Conservation (phyloP, 1,140 invertebrate genomes). For the Littorina saxatilis region DNA sequence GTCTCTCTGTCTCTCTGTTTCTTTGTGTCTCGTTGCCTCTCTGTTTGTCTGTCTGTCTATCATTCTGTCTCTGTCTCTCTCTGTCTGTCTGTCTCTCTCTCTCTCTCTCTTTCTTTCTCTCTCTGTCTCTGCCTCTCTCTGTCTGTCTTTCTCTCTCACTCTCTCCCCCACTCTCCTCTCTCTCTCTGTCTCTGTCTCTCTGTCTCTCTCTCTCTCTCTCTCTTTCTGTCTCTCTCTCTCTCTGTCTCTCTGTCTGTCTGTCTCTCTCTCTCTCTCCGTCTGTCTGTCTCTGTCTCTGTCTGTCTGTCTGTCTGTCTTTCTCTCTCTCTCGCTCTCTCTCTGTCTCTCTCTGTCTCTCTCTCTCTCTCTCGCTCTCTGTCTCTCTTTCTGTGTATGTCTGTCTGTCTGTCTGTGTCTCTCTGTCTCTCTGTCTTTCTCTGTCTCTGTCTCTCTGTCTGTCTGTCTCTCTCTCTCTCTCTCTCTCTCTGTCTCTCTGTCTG, state of each 20-base stretch:
- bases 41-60: no score
- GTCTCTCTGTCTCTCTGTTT: neutral
- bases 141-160: slow-evolving; percentile 8
- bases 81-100: no score
- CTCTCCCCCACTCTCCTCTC: slow-evolving; percentile 8
- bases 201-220: neutral
- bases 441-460: no score
- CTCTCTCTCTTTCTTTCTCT: no score
- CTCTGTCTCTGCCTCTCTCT: neutral
- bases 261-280: slow-evolving; percentile 17
- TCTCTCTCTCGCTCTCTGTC: neutral
- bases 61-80: no score
- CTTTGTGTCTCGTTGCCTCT: no score
- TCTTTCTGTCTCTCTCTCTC: slow-evolving; percentile 14
- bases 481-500: no score
- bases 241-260: neutral
- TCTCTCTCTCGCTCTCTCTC: neutral
- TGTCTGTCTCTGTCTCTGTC: neutral
- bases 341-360: neutral
- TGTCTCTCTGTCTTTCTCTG: neutral
- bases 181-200: neutral
- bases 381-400: neutral
- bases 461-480: no score
- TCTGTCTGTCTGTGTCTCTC: neutral
- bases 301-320: neutral